phyloP scores from a whole-genome alignment of 2,797 vertebrate genomes.

The Apodemus agrarius region DNA sequence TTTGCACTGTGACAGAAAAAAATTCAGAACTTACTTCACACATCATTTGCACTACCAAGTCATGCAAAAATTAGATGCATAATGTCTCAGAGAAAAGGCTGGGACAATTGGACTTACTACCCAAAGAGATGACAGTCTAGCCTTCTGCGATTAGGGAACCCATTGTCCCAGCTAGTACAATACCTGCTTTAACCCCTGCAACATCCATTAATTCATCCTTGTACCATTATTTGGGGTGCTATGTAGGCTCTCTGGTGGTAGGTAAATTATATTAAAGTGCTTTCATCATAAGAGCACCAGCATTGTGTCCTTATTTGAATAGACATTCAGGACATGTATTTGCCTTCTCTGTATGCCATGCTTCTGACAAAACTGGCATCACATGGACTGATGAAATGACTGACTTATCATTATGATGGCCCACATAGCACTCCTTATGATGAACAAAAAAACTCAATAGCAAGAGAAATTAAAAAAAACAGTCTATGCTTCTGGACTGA shows the following conservation, averaged over 20 bases:
- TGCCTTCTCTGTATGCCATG: neutral
- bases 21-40: constrained; percentile 74
- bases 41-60: constrained; percentile 54
- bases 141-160: neutral
- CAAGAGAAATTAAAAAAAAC: neutral
- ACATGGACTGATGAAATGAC: neutral
- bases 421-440: neutral
- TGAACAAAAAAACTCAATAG: neutral
- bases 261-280: neutral
- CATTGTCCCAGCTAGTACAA: neutral
- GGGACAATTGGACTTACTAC: neutral
- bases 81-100: constrained; percentile 7
- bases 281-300: neutral
- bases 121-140: neutral
- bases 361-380: neutral
- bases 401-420: neutral
- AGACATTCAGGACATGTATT: neutral
- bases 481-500: neutral
- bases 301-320: neutral
- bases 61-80: neutral
- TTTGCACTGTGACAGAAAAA: constrained; percentile 43
- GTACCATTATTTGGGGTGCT: neutral
- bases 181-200: neutral
- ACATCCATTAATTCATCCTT: neutral
- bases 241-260: neutral